Evolutionary conservation across 2,888 invertebrate genomes (phyloP), one percentile per base, ranked within the genome.

Genomic region (Drosophila histrio): DNA sequence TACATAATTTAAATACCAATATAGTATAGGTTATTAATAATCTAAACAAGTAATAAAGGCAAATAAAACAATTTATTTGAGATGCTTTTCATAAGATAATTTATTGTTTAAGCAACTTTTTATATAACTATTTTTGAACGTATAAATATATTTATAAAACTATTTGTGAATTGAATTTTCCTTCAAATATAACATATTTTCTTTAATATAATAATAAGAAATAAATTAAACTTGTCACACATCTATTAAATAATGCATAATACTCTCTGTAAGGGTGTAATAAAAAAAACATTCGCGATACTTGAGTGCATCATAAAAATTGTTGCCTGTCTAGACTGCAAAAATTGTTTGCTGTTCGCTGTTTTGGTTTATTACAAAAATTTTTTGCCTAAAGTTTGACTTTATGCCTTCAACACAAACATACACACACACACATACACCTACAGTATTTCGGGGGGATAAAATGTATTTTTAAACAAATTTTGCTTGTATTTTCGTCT

Each of bases 271-370:
- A 3, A 24, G 36, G 1, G 44, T 36, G 36, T 36, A 28, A 5
- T 28, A n/a, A 22, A 41, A 43, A 34, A 38, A 52, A 64, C 57
- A 60, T 47, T 54, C 46, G 61, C 50, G 56, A 21, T 57, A 50
- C 54, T 60, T 36, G 41, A 71, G 60, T 63, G 72, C 68, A 77
- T 77, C 70, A 61, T 63, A 64, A 78, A 79, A 75, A 77, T 72
- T 64, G 66, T 76, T 79, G 70, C 26, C 77, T 67, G 72, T 73
- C 79, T 78, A 72, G 79, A 78, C 77, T 56, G 47, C 44, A 59
- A 70, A 76, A 69, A 60, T 79, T 75, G 64, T 63, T 74, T 61
- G 34, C 28, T 24, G 5, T 38, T 47, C 34, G 46, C 46, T 57
- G 41, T 53, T 60, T 59, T 69, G 78, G 67, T 72, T 77, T 77